These are phyloP conservation scores for Drosophila nebulosa DNA, from an alignment of 1,140 invertebrate species.

Conservation along the genomic window DNA sequence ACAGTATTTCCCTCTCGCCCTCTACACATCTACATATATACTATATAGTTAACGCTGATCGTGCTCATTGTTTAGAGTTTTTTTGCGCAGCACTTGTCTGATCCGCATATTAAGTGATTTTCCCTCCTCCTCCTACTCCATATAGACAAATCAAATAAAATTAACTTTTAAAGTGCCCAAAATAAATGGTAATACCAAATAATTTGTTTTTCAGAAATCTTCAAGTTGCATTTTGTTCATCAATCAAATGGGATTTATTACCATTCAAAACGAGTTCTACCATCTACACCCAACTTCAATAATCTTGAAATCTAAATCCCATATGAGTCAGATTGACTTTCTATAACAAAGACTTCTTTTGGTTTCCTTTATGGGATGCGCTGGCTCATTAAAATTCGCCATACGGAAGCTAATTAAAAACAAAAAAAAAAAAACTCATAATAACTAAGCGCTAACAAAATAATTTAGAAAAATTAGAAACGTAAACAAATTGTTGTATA, in stretches of 20 bases:
- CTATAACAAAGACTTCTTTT: slow-evolving; percentile 38
- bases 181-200: slow-evolving; percentile 13
- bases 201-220: slow-evolving; percentile 28
- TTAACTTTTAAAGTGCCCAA: slow-evolving; percentile 45
- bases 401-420: slow-evolving; percentile 64
- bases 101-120: slow-evolving; percentile 49
- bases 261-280: slow-evolving; percentile 21
- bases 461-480: slow-evolving; percentile 30
- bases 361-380: slow-evolving; percentile 12
- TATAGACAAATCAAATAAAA: slow-evolving; percentile 56
- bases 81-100: slow-evolving; percentile 66
- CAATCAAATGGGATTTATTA: slow-evolving; percentile 63
- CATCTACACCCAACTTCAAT: not conserved
- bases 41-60: slow-evolving; percentile 51
- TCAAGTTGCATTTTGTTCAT: slow-evolving; percentile 45
- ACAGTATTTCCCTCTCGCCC: slow-evolving; percentile 11
- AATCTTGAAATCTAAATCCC: not conserved
- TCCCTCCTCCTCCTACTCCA: slow-evolving; percentile 29
- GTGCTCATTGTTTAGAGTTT: slow-evolving; percentile 68
- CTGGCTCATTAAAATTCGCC: slow-evolving; percentile 59
- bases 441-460: slow-evolving; percentile 46
- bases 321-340: not conserved
- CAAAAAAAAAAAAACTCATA: slow-evolving; percentile 41
- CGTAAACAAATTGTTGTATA: slow-evolving; percentile 43
- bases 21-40: slow-evolving; percentile 4